phyloP scores from a whole-genome alignment of 2,888 invertebrate species.

The Muschampia plurimacula region DNA sequence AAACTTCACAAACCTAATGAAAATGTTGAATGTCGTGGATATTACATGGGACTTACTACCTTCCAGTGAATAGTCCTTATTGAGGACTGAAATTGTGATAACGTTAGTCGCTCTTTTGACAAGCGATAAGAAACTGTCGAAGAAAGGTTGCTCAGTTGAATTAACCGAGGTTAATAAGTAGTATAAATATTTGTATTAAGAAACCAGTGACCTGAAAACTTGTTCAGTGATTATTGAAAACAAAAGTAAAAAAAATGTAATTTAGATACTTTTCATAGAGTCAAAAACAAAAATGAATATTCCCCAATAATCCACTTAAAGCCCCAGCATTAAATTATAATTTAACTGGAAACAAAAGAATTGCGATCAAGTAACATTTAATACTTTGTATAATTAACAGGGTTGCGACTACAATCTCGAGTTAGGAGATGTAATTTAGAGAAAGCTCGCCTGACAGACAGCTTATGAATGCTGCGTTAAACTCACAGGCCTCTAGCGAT shows the following conservation, averaged over 20 bases:
- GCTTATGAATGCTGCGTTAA: too few species aligned
- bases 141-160: not conserved
- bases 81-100: slow-evolving; percentile 7
- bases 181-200: not conserved
- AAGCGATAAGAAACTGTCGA: not conserved
- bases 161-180: slow-evolving; percentile 5
- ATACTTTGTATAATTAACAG: too few species aligned
- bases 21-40: slow-evolving; percentile 14
- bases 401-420: too few species aligned
- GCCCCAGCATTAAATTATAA: too few species aligned
- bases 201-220: not conserved
- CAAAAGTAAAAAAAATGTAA: not conserved
- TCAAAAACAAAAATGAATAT: too few species aligned
- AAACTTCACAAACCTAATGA: slow-evolving; percentile 19
- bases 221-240: not conserved
- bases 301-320: too few species aligned
- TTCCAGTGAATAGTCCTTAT: slow-evolving; percentile 6
- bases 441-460: too few species aligned
- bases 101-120: not conserved
- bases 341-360: too few species aligned
- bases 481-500: too few species aligned
- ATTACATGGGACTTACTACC: slow-evolving; percentile 16
- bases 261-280: not conserved
- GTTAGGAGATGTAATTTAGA: too few species aligned
- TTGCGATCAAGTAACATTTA: too few species aligned